These are phyloP conservation scores for Scaptomyza montana DNA, from an alignment of 1,140 invertebrate species.

Conservation along the genomic window DNA sequence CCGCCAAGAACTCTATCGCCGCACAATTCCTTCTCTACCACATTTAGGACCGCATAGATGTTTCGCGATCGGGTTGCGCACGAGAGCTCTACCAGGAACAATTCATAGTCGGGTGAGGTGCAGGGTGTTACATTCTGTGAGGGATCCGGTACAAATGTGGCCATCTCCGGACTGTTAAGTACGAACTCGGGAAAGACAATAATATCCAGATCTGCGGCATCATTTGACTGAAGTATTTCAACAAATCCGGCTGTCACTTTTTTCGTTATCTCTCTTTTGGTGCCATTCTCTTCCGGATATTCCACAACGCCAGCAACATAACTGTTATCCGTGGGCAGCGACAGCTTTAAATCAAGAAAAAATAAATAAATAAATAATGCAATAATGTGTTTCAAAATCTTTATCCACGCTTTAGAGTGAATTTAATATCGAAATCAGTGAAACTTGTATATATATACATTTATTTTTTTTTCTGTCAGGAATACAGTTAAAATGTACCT, in stretches of 20 bases:
- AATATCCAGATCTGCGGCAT: conserved; percentile 86
- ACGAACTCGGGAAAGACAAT: conserved; percentile 92
- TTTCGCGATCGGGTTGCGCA: conserved; percentile 54
- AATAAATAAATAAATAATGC: background rate
- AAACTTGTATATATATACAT: background rate
- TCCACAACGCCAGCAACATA: conserved; percentile 86
- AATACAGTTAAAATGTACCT: conserved; percentile 7
- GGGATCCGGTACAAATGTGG: conserved; percentile 66
- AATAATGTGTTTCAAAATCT: too few relatives aligned
- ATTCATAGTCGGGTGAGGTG: conserved; percentile 64
- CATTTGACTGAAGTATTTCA: conserved; percentile 44
- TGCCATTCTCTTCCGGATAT: conserved; percentile 40
- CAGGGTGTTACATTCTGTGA: conserved; percentile 59
- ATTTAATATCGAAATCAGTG: too few relatives aligned
- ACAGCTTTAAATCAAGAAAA: conserved; percentile 67
- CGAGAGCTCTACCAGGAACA: conserved; percentile 66
- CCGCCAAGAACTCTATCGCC: background rate
- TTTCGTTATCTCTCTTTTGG: background rate
- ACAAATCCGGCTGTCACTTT: conserved; percentile 26
- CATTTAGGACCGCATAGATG: conserved; percentile 74
- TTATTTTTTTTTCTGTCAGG: too few relatives aligned
- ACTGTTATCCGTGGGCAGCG: conserved; percentile 83
- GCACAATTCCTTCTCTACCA: conserved; percentile 70
- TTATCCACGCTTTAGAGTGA: too few relatives aligned
- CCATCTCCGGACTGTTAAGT: conserved; percentile 58